Evolutionary conservation across 2,888 invertebrate genomes (phyloP).

Genomic region (Chloroclysta siterata): DNA sequence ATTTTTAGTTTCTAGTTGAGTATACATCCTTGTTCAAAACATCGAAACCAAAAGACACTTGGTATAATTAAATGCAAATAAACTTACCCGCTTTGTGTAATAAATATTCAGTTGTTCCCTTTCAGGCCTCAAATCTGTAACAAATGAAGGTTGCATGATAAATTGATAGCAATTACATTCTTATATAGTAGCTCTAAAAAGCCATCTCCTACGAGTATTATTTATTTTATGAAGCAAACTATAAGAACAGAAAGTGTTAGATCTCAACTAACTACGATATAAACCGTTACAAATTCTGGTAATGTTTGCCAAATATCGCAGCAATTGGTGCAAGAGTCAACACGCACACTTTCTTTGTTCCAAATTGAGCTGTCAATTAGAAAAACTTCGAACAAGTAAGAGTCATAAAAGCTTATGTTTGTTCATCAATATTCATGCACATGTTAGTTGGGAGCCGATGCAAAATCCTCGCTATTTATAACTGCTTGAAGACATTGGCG

Average conservation of each 20-base stretch:
- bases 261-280: slow-evolving; percentile 26
- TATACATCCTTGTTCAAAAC: neutral
- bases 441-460: slow-evolving; percentile 27
- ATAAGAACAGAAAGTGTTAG: slow-evolving; percentile 37
- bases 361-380: slow-evolving; percentile 53
- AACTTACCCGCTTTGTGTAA: slow-evolving; percentile 49
- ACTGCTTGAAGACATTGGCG: slow-evolving; percentile 26
- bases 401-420: slow-evolving; percentile 45
- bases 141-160: slow-evolving; percentile 44
- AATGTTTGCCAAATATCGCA: slow-evolving; percentile 34
- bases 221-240: slow-evolving; percentile 7
- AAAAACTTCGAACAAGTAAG: slow-evolving; percentile 41
- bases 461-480: slow-evolving; percentile 37
- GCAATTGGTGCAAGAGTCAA: slow-evolving; percentile 47
- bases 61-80: neutral
- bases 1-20: neutral
- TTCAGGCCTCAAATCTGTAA: slow-evolving; percentile 57
- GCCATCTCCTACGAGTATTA: neutral
- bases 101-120: slow-evolving; percentile 37
- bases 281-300: slow-evolving; percentile 30
- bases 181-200: too few species aligned
- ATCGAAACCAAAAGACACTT: too few species aligned
- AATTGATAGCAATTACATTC: neutral
- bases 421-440: slow-evolving; percentile 45
- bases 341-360: slow-evolving; percentile 64